phyloP scores from a whole-genome alignment of 2,888 invertebrate species.

The Melolontha melolontha region DNA sequence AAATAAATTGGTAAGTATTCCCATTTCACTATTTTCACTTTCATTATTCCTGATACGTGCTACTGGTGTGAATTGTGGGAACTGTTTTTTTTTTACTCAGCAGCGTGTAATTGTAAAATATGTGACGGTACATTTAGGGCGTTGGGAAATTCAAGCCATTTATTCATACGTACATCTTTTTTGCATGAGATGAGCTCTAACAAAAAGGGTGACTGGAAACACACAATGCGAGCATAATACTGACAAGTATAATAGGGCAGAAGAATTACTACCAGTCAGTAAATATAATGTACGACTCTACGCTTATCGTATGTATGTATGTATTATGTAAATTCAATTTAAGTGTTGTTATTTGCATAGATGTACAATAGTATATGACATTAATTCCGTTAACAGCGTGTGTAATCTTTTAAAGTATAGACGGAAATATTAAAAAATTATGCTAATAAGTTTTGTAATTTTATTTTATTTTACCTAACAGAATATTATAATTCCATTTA shows the following conservation, averaged over 20 bases:
- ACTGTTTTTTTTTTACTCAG: background rate
- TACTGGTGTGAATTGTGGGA: background rate
- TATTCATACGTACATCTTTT: conserved; percentile 1
- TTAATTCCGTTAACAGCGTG: no score
- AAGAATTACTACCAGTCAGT: conserved; percentile 1
- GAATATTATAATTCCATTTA: no score
- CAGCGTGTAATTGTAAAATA: conserved; percentile 7
- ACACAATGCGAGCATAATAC: conserved; percentile 8
- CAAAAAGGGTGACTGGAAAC: conserved; percentile 3
- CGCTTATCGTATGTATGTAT: conserved; percentile 13
- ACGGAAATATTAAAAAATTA: no score
- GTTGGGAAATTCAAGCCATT: background rate
- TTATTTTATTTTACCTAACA: no score
- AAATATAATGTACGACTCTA: background rate
- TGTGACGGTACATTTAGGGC: background rate
- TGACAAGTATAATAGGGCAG: conserved; percentile 8
- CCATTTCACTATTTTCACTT: background rate
- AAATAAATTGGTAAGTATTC: no score
- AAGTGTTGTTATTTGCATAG: background rate
- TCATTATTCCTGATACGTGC: background rate
- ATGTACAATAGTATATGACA: background rate
- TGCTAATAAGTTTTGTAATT: no score
- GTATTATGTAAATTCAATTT: conserved; percentile 1
- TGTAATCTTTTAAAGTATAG: no score
- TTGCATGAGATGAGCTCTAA: conserved; percentile 5